Evolutionary conservation across 2,888 invertebrate species (phyloP).

Genomic region (Sycophila texana): DNA sequence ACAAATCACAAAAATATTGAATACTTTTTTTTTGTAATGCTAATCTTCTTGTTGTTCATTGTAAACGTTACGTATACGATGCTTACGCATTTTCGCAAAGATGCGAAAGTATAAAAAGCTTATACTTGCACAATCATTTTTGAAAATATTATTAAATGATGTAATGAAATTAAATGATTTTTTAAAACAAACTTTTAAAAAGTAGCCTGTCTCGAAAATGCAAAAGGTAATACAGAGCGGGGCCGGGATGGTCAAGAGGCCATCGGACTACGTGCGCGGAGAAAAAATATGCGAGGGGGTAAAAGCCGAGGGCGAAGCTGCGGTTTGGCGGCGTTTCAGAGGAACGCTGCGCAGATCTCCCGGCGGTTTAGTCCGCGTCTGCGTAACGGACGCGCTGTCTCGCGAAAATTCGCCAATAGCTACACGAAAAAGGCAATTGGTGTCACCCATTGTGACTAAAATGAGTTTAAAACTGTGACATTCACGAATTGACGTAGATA

Average conservation of each 20-base stretch:
- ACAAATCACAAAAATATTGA: too few species aligned
- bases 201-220: neutral
- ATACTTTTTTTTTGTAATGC: too few species aligned
- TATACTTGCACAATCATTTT: too few species aligned
- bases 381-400: neutral
- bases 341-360: conserved; percentile 55
- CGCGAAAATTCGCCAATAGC: conserved; percentile 36
- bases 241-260: too few species aligned
- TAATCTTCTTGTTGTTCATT: too few species aligned
- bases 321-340: conserved; percentile 73
- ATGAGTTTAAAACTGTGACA: neutral
- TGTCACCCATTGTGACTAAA: neutral
- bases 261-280: neutral
- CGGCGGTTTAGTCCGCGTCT: neutral
- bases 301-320: conserved; percentile 64
- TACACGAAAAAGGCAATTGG: neutral
- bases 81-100: too few species aligned
- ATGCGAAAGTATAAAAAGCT: too few species aligned
- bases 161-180: too few species aligned
- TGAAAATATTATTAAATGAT: too few species aligned
- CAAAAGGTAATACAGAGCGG: neutral
- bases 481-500: neutral
- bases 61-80: too few species aligned
- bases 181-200: too few species aligned
- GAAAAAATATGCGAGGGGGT: conserved; percentile 41